Evolutionary conservation across 2,113 vertebrate species (phyloP).

Genomic region (Hydropotes inermis): DNA sequence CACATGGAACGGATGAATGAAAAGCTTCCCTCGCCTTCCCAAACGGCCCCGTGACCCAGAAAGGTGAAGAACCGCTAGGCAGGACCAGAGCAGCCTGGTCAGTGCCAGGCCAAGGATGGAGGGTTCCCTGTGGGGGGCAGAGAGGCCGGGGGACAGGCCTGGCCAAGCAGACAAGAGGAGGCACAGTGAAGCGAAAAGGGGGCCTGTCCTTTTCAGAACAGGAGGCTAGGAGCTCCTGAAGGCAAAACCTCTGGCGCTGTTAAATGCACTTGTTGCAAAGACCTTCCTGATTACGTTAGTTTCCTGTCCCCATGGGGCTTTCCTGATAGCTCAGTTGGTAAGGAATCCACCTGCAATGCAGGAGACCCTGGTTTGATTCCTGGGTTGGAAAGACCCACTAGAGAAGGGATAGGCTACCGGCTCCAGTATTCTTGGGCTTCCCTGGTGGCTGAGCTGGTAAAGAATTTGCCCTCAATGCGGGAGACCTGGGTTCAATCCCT

Average conservation of each 20-base stretch:
- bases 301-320: not conserved
- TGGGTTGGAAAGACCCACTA: not conserved
- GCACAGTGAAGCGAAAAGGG: not conserved
- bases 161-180: not conserved
- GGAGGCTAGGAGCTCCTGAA: not conserved
- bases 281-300: not conserved
- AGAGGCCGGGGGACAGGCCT: not conserved
- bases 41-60: not conserved
- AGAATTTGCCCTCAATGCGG: accelerated
- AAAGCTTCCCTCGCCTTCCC: not conserved
- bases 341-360: not conserved
- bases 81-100: not conserved
- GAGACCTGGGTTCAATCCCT: not conserved
- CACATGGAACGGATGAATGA: not conserved
- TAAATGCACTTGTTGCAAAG: not conserved
- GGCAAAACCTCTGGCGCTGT: not conserved
- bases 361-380: not conserved
- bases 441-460: not conserved
- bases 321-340: not conserved
- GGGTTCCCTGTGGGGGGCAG: not conserved
- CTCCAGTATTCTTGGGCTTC: not conserved
- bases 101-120: not conserved
- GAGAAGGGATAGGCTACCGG: not conserved
- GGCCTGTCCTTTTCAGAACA: too few relatives aligned
- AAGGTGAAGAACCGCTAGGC: not conserved